These are phyloP conservation scores for Himalopsyche phryganea DNA, from an alignment of 1,140 invertebrate genomes.

Conservation along the genomic window DNA sequence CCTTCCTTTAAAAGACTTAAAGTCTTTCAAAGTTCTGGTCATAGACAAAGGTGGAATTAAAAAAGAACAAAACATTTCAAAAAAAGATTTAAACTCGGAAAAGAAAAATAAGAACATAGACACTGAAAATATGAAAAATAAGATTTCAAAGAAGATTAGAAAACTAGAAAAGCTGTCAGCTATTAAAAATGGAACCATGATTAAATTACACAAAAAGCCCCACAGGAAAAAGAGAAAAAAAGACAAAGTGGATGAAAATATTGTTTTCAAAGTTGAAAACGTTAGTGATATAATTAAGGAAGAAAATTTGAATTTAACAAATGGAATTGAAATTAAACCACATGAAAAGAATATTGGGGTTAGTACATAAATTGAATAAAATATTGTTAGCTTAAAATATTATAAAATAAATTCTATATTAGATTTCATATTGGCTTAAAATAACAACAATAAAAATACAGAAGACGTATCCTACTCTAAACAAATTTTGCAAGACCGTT, in stretches of 20 bases:
- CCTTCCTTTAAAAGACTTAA: conserved; percentile 5
- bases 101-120: conserved; percentile 3
- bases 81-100: too few species aligned
- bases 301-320: neutral
- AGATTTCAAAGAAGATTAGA: conserved; percentile 10
- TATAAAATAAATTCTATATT: neutral
- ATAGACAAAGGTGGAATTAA: neutral
- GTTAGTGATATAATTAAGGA: neutral
- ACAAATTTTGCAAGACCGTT: neutral
- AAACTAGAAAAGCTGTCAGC: conserved; percentile 5
- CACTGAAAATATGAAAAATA: conserved; percentile 3
- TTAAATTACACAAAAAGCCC: neutral
- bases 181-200: conserved; percentile 3
- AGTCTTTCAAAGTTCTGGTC: neutral
- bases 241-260: neutral
- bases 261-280: neutral
- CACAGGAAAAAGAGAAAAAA: neutral
- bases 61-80: neutral
- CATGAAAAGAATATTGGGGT: conserved; percentile 2
- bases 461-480: neutral
- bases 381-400: neutral
- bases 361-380: neutral
- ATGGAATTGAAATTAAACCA: neutral
- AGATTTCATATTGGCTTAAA: neutral
- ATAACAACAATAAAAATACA: neutral